Conservation (phyloP, 2,888 invertebrate species). For the Andrena camellia region DNA sequence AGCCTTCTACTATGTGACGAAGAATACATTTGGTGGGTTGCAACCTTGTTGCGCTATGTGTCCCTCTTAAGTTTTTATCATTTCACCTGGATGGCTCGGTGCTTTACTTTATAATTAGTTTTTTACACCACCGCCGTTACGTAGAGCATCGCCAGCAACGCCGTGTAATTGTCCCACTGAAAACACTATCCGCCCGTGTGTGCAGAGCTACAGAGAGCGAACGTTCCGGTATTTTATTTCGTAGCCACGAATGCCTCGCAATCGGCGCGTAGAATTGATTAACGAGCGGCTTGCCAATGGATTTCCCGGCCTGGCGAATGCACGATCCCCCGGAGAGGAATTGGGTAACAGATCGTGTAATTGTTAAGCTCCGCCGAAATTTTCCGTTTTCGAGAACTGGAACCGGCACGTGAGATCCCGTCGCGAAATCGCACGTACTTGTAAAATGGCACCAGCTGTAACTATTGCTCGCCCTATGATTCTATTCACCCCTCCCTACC, state of each 20-base stretch:
- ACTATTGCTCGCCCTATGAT: constrained; percentile 8
- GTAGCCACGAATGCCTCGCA: constrained; percentile 36
- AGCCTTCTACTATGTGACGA: too few species aligned
- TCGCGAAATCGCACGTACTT: constrained; percentile 15
- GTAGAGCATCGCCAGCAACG: not conserved
- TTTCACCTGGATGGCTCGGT: too few species aligned
- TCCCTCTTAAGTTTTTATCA: too few species aligned
- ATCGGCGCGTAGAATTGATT: constrained; percentile 66
- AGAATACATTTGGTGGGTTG: too few species aligned
- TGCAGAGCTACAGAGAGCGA: not conserved
- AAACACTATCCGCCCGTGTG: not conserved
- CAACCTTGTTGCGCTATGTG: too few species aligned
- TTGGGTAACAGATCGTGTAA: constrained; percentile 70
- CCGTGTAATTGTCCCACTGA: not conserved
- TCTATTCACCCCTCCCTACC: not conserved
- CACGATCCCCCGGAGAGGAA: constrained; percentile 47
- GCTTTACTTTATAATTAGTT: not conserved
- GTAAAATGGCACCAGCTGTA: not conserved
- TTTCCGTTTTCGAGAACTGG: constrained; percentile 41
- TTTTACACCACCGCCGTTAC: not conserved
- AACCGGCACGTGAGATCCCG: not conserved
- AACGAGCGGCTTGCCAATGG: constrained; percentile 65
- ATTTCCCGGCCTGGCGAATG: constrained; percentile 56
- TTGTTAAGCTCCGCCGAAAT: constrained; percentile 67
- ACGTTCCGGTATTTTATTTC: constrained; percentile 36